phyloP scores from a whole-genome alignment of 2,113 vertebrate species.

The Prinia subflava region DNA sequence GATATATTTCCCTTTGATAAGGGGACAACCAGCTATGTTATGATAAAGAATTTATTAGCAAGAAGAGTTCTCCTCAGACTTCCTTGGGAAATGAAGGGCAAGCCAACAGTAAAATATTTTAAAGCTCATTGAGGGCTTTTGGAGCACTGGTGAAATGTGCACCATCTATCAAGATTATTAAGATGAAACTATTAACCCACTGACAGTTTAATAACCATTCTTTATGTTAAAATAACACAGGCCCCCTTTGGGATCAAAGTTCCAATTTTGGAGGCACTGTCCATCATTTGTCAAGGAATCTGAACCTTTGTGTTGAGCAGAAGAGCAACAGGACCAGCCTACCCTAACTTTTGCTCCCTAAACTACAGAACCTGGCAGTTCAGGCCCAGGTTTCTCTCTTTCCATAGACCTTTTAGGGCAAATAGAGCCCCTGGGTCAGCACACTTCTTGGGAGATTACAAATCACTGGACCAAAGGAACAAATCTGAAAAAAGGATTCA shows the following conservation, averaged over 20 bases:
- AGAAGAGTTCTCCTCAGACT: constrained; percentile 42
- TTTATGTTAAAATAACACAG: constrained; percentile 85
- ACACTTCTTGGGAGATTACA: background rate
- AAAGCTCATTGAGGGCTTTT: constrained; percentile 61
- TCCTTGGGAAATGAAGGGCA: constrained; percentile 61
- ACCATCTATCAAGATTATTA: constrained; percentile 80
- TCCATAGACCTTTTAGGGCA: background rate
- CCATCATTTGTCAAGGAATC: constrained; percentile 74
- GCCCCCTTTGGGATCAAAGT: constrained; percentile 71
- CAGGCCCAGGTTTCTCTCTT: background rate
- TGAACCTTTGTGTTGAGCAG: constrained; percentile 59
- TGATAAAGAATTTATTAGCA: constrained; percentile 68
- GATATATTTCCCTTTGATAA: constrained; percentile 37
- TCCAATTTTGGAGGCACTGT: constrained; percentile 76
- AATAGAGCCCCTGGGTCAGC: background rate
- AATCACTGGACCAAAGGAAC: background rate
- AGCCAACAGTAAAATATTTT: constrained; percentile 66
- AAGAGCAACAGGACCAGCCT: constrained; percentile 57
- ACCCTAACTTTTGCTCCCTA: background rate
- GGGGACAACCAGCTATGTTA: constrained; percentile 51
- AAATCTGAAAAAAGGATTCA: background rate
- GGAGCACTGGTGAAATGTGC: constrained; percentile 59
- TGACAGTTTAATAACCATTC: constrained; percentile 83
- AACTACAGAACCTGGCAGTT: background rate
- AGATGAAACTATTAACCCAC: constrained; percentile 79